Conservation (phyloP, 2,113 vertebrate species). For the Centropus bengalensis region DNA sequence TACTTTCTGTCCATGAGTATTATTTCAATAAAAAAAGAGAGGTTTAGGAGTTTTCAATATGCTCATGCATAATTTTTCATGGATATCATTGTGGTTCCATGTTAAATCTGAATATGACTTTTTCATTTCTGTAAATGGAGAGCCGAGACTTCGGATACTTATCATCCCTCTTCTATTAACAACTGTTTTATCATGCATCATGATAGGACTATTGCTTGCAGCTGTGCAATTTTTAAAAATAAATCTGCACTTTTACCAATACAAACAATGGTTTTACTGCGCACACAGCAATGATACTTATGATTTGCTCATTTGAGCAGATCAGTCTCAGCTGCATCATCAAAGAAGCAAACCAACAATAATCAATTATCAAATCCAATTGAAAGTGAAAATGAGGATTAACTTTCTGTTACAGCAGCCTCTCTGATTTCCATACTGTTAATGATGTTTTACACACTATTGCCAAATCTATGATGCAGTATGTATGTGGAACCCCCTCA, state of each 20-base stretch:
- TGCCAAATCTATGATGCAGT: not conserved
- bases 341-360: not conserved
- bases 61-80: not conserved
- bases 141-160: not conserved
- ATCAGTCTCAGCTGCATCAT: not conserved
- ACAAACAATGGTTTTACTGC: not conserved
- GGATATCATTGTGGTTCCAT: not conserved
- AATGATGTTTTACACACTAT: not conserved
- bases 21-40: not conserved
- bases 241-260: not conserved
- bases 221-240: not conserved
- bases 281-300: not conserved
- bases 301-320: not conserved
- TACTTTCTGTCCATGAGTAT: fast-evolving
- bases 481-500: not conserved
- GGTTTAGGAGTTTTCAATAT: not conserved
- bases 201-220: not conserved
- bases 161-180: not conserved
- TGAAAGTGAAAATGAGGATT: slow-evolving; percentile 12
- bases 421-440: not conserved
- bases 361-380: not conserved
- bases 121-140: not conserved
- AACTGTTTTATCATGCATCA: not conserved
- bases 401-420: not conserved
- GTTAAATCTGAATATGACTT: not conserved